Evolutionary conservation across 2,113 vertebrate species (phyloP), one percentile per base, ranked within the genome.

Genomic region (Aramus guarauna): DNA sequence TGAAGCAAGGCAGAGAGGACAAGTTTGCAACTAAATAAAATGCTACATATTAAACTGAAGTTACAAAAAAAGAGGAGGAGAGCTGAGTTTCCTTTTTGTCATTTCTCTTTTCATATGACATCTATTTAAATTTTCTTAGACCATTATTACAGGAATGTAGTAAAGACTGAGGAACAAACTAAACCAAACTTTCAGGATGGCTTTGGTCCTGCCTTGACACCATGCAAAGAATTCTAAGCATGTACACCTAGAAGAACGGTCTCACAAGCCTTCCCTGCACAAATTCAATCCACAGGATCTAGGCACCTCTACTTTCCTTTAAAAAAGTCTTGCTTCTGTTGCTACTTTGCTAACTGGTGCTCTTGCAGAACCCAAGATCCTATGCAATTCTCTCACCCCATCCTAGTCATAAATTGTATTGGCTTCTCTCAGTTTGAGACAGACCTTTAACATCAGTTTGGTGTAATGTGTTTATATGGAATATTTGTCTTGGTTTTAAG

Each of bases 391-490:
- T 73, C 66, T 75, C 76, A 82, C 24, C 43, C 47, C 47, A 48
- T 43, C 11, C 37, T 48, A 90, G 62, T n/a, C 64, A 62, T 4
- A 83, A 62, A 85, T 73, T 76, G 41, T 66, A 18, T 56, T 69
- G 84, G 50, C 67, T 94, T 58, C 53, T 85, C 29, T 34, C 63
- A 78, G 80, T 69, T 91, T 66, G 62, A 95, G 67, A 39, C 50
- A 88, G 96, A 96, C 91, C 92, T 96, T 87, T 95, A 75, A 59
- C 89, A 92, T 59, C 78, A 91, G 77, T 63, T 83, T 85, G 66
- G 64, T 80, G 78, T 90, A 83, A 90, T 86, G 82, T 88, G 63
- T 96, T 96, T 90, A 72, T 75, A 83, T 66, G 76, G 82, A 84
- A 55, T 92, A 95, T 94, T 94, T 90, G 64, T 88, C 92, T 90